These are phyloP conservation scores for Helobdella robusta DNA, from an alignment of 2,888 invertebrate species.

Conservation along the genomic window DNA sequence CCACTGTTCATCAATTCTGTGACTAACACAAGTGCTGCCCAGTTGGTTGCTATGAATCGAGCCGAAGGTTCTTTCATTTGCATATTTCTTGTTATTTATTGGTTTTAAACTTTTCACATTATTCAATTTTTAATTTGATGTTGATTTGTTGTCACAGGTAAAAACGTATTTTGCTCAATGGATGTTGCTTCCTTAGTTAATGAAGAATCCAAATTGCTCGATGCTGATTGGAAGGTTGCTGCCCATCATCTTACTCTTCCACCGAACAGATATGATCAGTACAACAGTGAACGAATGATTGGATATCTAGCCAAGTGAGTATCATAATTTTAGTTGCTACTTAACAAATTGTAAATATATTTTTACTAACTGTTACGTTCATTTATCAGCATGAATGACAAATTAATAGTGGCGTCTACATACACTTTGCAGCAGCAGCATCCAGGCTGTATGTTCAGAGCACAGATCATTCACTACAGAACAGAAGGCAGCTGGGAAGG, in stretches of 20 bases:
- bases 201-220: slow-evolving; percentile 69
- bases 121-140: not conserved
- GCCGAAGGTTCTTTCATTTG: slow-evolving; percentile 50
- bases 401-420: slow-evolving; percentile 26
- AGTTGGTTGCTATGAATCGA: slow-evolving; percentile 63
- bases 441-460: slow-evolving; percentile 86
- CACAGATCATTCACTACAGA: slow-evolving; percentile 86
- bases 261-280: slow-evolving; percentile 77
- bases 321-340: not conserved
- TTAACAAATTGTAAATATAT: too few relatives aligned
- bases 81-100: not conserved
- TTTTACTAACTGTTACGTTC: too few relatives aligned
- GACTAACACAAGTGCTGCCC: slow-evolving; percentile 82
- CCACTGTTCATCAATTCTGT: slow-evolving; percentile 88
- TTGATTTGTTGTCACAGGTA: slow-evolving; percentile 46
- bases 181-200: slow-evolving; percentile 70
- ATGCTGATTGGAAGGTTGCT: slow-evolving; percentile 81
- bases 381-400: too few relatives aligned
- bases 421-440: slow-evolving; percentile 64
- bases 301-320: slow-evolving; percentile 71
- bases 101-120: not conserved
- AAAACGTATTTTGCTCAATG: slow-evolving; percentile 79
- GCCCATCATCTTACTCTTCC: slow-evolving; percentile 90
- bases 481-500: slow-evolving; percentile 78
- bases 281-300: slow-evolving; percentile 75